phyloP scores from a whole-genome alignment of 2,888 invertebrate species.

The Netelia virgata region DNA sequence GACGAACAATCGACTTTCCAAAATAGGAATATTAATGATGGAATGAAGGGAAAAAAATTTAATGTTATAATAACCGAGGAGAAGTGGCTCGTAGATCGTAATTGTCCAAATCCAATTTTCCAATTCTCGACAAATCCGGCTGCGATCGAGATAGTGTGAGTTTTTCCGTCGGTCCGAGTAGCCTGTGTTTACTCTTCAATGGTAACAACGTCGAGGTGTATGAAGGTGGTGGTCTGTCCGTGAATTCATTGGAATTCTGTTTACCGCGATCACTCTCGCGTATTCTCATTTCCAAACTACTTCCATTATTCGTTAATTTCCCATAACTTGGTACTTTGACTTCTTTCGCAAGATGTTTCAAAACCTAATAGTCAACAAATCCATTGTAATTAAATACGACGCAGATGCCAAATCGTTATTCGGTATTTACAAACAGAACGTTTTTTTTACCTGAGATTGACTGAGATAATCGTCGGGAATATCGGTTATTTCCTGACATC shows the following conservation, averaged over 20 bases:
- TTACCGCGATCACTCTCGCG: conserved; percentile 80
- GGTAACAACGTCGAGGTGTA: conserved; percentile 81
- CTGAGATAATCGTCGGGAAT: conserved; percentile 94
- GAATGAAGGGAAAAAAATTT: conserved; percentile 1
- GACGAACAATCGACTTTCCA: too few species aligned
- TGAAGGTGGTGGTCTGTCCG: conserved; percentile 79
- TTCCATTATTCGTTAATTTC: conserved; percentile 78
- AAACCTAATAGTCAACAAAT: conserved; percentile 84
- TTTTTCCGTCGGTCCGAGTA: conserved; percentile 86
- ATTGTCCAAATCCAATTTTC: conserved; percentile 80
- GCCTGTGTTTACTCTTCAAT: conserved; percentile 80
- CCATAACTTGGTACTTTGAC: conserved; percentile 85
- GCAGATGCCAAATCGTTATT: background rate
- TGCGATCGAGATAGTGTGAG: conserved; percentile 92
- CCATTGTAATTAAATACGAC: conserved; percentile 7
- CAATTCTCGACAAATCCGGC: conserved; percentile 91
- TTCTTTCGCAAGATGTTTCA: conserved; percentile 94
- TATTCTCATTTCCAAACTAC: conserved; percentile 80
- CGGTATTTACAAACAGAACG: conserved; percentile 13
- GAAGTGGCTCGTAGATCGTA: conserved; percentile 81
- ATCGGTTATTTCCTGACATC: conserved; percentile 91
- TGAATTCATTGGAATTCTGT: conserved; percentile 79
- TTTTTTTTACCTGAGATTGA: conserved; percentile 88
- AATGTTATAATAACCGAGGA: conserved; percentile 75
- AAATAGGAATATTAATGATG: background rate